phyloP scores from a whole-genome alignment of 2,113 vertebrate species.

The Uropsilus gracilis region DNA sequence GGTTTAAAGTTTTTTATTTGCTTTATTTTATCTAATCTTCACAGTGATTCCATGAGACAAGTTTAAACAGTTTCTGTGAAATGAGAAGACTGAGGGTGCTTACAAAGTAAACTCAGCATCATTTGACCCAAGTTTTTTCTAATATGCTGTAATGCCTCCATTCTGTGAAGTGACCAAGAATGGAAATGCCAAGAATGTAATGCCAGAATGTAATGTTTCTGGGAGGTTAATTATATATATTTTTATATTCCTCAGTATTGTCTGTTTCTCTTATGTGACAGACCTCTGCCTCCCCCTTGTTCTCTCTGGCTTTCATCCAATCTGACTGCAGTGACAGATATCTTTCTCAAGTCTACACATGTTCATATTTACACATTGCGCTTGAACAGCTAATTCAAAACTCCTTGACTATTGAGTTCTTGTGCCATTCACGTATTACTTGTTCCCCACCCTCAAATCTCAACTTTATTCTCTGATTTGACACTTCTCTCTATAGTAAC shows the following conservation, averaged over 20 bases:
- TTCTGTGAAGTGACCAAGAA: too few species aligned
- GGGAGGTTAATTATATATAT: neutral
- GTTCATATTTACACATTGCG: neutral
- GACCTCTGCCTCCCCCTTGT: neutral
- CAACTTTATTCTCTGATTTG: neutral
- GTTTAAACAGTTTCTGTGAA: neutral
- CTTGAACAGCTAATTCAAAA: conserved; percentile 10
- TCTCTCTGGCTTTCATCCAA: neutral
- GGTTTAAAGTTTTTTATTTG: neutral
- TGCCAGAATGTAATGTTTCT: neutral
- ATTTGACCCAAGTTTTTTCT: neutral
- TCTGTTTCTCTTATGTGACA: neutral
- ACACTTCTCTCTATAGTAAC: neutral
- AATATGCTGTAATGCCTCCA: neutral
- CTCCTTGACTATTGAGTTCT: neutral
- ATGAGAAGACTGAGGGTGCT: neutral
- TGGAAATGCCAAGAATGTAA: too few species aligned
- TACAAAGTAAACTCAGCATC: neutral
- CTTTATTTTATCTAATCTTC: neutral
- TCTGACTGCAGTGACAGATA: neutral
- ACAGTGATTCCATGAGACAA: neutral
- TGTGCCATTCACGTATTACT: neutral
- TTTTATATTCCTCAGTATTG: neutral
- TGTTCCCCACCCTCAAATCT: neutral
- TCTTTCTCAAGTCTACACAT: neutral